Conservation (phyloP, 2,797 vertebrate genomes). For the Acridotheres tristis region DNA sequence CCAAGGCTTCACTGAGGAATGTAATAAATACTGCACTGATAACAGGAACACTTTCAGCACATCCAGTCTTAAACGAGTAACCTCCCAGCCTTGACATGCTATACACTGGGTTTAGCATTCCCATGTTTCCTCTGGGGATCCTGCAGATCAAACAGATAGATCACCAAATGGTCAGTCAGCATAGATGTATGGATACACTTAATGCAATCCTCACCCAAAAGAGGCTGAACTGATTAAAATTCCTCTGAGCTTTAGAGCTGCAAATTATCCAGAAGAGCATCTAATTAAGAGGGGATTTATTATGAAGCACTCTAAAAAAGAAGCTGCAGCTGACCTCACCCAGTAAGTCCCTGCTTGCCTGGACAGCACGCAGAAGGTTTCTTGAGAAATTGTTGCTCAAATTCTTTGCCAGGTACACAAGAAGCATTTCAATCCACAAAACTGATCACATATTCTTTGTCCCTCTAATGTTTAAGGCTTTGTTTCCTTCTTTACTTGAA, state of each 20-base stretch:
- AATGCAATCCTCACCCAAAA: not conserved
- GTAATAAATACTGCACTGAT: not conserved
- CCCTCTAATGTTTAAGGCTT: not conserved
- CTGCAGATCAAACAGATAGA: not conserved
- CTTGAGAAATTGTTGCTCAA: not conserved
- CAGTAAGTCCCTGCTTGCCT: not conserved
- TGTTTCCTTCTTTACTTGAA: not conserved
- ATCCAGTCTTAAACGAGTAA: not conserved
- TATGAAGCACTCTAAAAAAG: not conserved
- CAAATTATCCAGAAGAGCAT: not conserved
- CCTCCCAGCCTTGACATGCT: not conserved
- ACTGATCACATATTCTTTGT: not conserved
- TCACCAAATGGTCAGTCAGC: not conserved
- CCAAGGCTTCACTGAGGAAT: not conserved
- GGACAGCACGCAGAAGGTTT: not conserved
- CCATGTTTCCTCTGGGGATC: not conserved
- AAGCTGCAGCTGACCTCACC: not conserved
- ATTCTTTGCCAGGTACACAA: not conserved
- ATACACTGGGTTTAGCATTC: not conserved
- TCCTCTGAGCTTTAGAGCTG: not conserved
- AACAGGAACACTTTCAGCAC: not conserved
- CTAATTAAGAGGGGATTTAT: not conserved
- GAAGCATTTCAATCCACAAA: not conserved
- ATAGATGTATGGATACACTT: not conserved
- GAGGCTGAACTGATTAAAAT: not conserved